phyloP scores from a whole-genome alignment of 2,797 vertebrate genomes.

The Erpetoichthys calabaricus region DNA sequence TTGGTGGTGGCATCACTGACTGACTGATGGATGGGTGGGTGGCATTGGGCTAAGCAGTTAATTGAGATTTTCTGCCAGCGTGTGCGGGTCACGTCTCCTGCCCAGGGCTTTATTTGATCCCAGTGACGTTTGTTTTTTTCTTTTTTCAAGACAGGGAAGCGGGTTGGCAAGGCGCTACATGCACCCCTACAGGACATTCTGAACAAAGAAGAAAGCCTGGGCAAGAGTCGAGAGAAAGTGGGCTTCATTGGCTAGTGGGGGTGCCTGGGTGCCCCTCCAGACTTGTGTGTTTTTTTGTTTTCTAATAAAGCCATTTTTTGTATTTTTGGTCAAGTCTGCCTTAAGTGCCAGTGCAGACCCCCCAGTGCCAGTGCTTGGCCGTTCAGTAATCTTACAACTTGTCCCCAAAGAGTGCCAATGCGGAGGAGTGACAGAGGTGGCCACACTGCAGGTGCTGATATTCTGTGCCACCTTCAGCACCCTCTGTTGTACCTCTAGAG shows the following conservation, averaged over 20 bases:
- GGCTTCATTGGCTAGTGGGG: constrained; percentile 54
- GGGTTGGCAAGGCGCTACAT: constrained; percentile 78
- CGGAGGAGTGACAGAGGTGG: too few species aligned
- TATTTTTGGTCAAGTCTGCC: neutral
- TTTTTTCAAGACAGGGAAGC: constrained; percentile 64
- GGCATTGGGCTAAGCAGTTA: too few species aligned
- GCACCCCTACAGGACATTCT: constrained; percentile 66
- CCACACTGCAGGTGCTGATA: too few species aligned
- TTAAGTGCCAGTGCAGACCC: too few species aligned
- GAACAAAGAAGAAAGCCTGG: constrained; percentile 74
- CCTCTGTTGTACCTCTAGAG: too few species aligned
- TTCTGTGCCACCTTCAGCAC: too few species aligned
- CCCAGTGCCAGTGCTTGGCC: too few species aligned
- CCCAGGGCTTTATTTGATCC: neutral
- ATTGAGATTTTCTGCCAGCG: too few species aligned
- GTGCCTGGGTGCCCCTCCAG: neutral
- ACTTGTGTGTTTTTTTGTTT: constrained; percentile 17
- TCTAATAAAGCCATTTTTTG: constrained; percentile 30
- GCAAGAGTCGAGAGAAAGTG: constrained; percentile 56
- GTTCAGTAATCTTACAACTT: too few species aligned
- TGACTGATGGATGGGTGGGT: too few species aligned
- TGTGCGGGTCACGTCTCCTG: constrained; percentile 12
- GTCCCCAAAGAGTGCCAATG: too few species aligned
- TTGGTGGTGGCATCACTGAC: too few species aligned
- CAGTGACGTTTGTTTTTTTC: constrained; percentile 2